phyloP scores from a whole-genome alignment of 2,888 invertebrate species.

The Synergus gifuensis region DNA sequence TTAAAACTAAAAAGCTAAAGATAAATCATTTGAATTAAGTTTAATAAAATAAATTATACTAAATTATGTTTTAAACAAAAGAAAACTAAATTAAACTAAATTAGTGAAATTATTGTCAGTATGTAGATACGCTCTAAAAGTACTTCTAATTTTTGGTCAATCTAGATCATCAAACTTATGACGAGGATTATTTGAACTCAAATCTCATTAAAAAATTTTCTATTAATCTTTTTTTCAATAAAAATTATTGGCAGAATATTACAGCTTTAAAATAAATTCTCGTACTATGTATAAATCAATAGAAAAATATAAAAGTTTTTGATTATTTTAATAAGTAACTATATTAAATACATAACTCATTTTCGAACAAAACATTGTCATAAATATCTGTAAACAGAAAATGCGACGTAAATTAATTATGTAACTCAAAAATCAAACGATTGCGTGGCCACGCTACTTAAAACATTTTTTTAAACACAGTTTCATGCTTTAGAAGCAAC shows the following conservation, averaged over 20 bases:
- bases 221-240: not conserved
- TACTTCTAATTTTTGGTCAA: constrained; percentile 32
- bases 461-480: too few species aligned
- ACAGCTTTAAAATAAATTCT: not conserved
- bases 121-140: not conserved
- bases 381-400: not conserved
- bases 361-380: not conserved
- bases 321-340: not conserved
- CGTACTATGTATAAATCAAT: not conserved
- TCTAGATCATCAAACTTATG: constrained; percentile 20
- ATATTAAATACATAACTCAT: not conserved
- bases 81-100: not conserved
- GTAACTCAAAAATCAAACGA: not conserved
- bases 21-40: not conserved
- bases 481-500: too few species aligned
- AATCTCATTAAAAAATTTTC: not conserved
- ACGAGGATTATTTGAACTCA: not conserved
- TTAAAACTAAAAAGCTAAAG: not conserved
- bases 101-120: not conserved
- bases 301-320: not conserved
- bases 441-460: too few species aligned
- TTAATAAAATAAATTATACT: constrained; percentile 6
- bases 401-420: not conserved
- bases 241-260: not conserved
- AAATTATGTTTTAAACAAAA: not conserved